Evolutionary conservation across 2,113 vertebrate species (phyloP).

Genomic region (Nothobranchius furzeri): DNA sequence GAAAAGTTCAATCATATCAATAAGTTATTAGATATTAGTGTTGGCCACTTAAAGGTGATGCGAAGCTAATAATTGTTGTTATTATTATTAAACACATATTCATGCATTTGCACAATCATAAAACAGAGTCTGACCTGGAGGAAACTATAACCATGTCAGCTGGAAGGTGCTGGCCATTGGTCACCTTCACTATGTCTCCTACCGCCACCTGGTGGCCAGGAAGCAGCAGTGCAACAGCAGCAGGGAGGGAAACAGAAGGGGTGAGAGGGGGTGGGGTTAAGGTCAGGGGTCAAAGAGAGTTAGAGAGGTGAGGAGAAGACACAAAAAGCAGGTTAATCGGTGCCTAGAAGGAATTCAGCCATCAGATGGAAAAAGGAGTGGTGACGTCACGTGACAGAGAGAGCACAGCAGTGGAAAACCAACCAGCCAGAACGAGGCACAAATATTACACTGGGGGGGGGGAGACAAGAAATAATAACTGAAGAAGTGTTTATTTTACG

Average conservation of each 20-base stretch:
- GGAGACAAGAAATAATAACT: background rate
- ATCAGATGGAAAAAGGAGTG: constrained; percentile 21
- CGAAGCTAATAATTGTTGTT: background rate
- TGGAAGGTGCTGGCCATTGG: constrained; percentile 97
- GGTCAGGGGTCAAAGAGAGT: background rate
- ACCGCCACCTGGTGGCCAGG: constrained; percentile 91
- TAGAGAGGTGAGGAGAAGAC: constrained; percentile 2
- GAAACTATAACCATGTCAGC: constrained; percentile 98
- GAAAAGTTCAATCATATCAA: background rate
- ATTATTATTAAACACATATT: background rate
- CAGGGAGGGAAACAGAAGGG: background rate
- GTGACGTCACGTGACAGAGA: constrained; percentile 19
- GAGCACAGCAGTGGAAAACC: constrained; percentile 33
- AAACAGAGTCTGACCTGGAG: constrained; percentile 88
- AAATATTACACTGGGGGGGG: constrained; percentile 6
- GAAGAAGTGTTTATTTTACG: no score
- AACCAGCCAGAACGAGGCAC: background rate
- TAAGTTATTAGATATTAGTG: background rate
- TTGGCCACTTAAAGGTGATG: background rate
- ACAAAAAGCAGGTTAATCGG: constrained; percentile 39
- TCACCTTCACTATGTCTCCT: constrained; percentile 97
- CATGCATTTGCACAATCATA: constrained; percentile 4
- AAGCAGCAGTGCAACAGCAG: constrained; percentile 74
- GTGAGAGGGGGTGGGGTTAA: background rate
- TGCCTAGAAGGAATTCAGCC: constrained; percentile 30